Evolutionary conservation across 2,113 vertebrate species (phyloP), one percentile per base, ranked within the genome.

Genomic region (Euleptes europaea): DNA sequence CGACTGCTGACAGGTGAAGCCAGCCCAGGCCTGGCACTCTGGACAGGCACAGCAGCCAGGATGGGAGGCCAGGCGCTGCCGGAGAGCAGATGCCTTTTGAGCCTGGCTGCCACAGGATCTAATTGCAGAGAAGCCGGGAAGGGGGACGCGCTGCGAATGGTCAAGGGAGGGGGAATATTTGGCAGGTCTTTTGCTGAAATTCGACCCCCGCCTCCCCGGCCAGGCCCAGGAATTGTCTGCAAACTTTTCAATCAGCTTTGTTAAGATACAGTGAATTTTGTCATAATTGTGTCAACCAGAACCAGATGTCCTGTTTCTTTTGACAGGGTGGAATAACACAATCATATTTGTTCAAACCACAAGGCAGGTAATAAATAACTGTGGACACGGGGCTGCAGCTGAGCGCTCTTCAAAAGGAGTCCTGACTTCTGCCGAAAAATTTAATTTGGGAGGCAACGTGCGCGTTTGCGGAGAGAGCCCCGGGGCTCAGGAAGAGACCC

Each of bases 181-280:
- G 94, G 96, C 95, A 93, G 66, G 90, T 95, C 94, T 92, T 95
- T 95, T 93, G 90, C 92, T 95, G 96, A 95, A 96, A 97, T 93
- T 88, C 92, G 94, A 95, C 93, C 93, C 66, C 70, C 82, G 86
- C 74, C 57, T 84, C 84, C 87, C 85, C 73, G 65, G 1, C 49
- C 77, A 84, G 92, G 93, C 94, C 94, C 94, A 92, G 84, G 91
- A 94, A 92, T 91, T 92, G 93, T 94, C 95, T 95, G 94, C 96
- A 96, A 96, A 95, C 94, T 95, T 96, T 96, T 96, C 95, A 96
- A 94, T 95, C 94, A 94, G 92, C 94, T 38, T 96, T 95, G 44
- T 90, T 93, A 96, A 94, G 95, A 95, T 95, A 94, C 94, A 95
- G 95, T 96, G 96, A 96, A 96, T 96, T 97, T 96, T 96, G 96